Base-by-base conservation (phyloP, 2,888 invertebrate species). In the Macaria notata region DNA sequence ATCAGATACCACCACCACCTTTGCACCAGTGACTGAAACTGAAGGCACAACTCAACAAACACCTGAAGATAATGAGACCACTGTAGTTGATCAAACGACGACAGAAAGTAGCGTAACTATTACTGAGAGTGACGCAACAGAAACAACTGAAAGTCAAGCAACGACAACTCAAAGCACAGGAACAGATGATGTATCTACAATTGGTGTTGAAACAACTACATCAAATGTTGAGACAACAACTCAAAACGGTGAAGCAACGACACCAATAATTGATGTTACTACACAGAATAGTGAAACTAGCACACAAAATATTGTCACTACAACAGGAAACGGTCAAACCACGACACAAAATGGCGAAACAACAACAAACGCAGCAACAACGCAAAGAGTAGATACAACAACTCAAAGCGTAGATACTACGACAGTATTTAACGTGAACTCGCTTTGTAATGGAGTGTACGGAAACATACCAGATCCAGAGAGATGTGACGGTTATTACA, bases 381-480 rank as follows among this genome's bases (percentile, higher is more conserved):
- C 48, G 3, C 9, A 9, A 9, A 29, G 29, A 29, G 39, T 39
- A 29, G 29, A 19, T 41, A 41, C 41, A 8, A 42, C 49, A 42
- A 49, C 48, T 5, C 9, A 9, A 9, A 29, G 29, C 39, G 39
- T 39, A 29, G 29, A 19, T 1, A 19, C n/a, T 41, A 41, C 31
- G 7, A 49, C 50, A 4, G 41, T n/a, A 4, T 4, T 4, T 8
- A 9, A n/a, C 9, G 5, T 41, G 9, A 41, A 8, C 8, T 8
- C 49, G 8, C 45, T 62, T 3, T 59, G 61, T 42, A 49, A 59
- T 0, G 56, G 54, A n/a, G 46, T 53, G 4, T 54, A 61, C 8
- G 65, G 63, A n/a, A 64, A 58, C 31, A 46, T 65, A 6, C 62
- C 64, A 0, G 41, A 64, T 19, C 59, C 65, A 5, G 49, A 62